These are phyloP conservation scores for Sitta carolinensis DNA, from an alignment of 2,797 vertebrate species.

Conservation along the genomic window DNA sequence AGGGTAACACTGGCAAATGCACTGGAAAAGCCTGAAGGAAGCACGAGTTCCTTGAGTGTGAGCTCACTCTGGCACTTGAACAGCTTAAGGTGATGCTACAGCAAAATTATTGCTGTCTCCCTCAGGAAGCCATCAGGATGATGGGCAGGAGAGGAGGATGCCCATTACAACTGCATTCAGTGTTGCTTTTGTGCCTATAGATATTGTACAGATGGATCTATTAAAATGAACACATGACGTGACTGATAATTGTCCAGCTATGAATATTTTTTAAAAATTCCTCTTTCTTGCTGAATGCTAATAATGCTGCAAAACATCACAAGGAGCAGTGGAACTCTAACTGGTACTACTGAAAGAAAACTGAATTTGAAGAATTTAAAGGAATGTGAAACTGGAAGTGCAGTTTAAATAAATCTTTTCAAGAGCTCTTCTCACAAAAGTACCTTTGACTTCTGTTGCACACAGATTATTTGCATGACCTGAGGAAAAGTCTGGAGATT, in stretches of 20 bases:
- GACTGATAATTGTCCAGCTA: neutral
- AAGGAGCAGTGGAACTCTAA: neutral
- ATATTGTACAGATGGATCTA: neutral
- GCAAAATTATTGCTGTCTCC: neutral
- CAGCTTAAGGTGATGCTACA: neutral
- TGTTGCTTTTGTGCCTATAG: neutral
- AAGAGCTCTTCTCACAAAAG: constrained; percentile 52
- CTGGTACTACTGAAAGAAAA: neutral
- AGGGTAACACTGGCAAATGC: neutral
- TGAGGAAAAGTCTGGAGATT: constrained; percentile 48
- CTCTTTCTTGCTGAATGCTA: neutral
- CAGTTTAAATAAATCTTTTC: neutral
- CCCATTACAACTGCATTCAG: neutral
- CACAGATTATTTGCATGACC: constrained; percentile 24
- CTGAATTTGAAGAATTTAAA: constrained; percentile 14
- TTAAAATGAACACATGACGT: neutral
- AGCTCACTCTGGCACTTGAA: neutral
- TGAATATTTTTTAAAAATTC: neutral
- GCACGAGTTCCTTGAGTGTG: neutral
- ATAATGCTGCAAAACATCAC: neutral
- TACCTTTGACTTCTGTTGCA: constrained; percentile 34
- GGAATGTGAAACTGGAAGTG: constrained; percentile 54
- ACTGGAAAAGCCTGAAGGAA: neutral
- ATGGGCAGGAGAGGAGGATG: neutral
- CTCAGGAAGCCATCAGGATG: neutral